phyloP scores from a whole-genome alignment of 2,888 invertebrate species.

The Theretra japonica region DNA sequence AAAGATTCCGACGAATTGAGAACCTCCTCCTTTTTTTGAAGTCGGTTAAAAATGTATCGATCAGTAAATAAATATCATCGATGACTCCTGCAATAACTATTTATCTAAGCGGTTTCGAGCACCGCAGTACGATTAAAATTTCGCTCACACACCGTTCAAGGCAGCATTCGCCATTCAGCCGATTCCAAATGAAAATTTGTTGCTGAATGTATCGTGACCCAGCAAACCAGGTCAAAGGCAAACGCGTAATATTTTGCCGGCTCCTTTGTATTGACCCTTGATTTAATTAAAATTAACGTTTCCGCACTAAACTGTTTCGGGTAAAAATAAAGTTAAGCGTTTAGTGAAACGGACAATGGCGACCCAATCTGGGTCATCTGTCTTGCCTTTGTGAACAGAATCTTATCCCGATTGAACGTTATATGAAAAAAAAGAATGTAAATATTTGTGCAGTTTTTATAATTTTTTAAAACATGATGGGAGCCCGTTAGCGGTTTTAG shows the following conservation, averaged over 20 bases:
- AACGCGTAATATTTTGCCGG: constrained; percentile 31
- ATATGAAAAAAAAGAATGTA: background rate
- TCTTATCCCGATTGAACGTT: background rate
- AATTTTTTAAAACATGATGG: no score
- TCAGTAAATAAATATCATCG: no score
- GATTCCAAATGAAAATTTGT: constrained; percentile 29
- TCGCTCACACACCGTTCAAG: constrained; percentile 22
- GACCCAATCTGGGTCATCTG: background rate
- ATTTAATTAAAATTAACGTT: constrained; percentile 46
- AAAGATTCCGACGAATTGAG: no score
- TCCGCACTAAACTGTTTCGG: constrained; percentile 14
- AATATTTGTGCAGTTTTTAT: no score
- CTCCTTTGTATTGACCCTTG: constrained; percentile 40
- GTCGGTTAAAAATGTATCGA: no score
- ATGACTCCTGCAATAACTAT: no score
- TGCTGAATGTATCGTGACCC: constrained; percentile 31
- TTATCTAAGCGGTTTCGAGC: no score
- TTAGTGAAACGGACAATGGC: background rate
- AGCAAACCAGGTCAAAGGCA: constrained; percentile 33
- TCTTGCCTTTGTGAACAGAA: constrained; percentile 4
- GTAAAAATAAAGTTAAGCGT: constrained; percentile 19
- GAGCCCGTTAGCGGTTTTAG: no score
- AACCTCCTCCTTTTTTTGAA: no score
- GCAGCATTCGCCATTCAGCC: constrained; percentile 17
- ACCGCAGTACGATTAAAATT: constrained; percentile 5